A percentile compares a stretch with the other conserved stretches of the same genome.
Evolutionary conservation across 64 coral and sea anemone species (phyloP).

Genomic region (Stichodactyla mertensii): DNA sequence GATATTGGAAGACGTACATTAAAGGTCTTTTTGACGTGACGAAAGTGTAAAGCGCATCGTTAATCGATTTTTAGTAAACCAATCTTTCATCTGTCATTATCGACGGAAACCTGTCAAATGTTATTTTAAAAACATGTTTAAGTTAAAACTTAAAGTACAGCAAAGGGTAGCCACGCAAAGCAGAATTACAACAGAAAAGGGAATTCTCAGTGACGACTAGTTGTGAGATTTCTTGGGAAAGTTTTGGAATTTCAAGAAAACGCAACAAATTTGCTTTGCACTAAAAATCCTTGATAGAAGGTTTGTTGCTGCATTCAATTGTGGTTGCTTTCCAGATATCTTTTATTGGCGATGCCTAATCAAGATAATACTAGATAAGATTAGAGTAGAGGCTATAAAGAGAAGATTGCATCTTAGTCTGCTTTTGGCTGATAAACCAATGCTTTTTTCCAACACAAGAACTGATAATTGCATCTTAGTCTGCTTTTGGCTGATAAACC

Average conservation of each 20-base stretch:
- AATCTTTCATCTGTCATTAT: conserved; percentile 7
- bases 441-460: not conserved
- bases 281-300: no score
- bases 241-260: not conserved
- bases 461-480: not conserved
- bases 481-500: not conserved
- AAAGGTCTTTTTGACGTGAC: not conserved
- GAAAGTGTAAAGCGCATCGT: not conserved
- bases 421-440: not conserved
- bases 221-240: not conserved
- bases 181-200: not conserved
- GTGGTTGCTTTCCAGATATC: not conserved
- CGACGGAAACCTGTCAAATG: not conserved
- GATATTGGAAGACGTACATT: no score
- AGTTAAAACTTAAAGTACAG: not conserved
- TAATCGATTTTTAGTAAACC: not conserved
- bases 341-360: conserved; percentile 1
- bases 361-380: conserved; percentile 3
- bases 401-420: not conserved
- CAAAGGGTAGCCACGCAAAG: not conserved
- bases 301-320: no score
- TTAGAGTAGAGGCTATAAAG: not conserved
- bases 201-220: no score
- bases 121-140: not conserved
- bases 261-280: not conserved